Percentiles rank a stretch among this genome's conserved stretches.
These are phyloP conservation scores for Barbus barbus DNA, from an alignment of 2,113 vertebrate species.

Conservation along the genomic window DNA sequence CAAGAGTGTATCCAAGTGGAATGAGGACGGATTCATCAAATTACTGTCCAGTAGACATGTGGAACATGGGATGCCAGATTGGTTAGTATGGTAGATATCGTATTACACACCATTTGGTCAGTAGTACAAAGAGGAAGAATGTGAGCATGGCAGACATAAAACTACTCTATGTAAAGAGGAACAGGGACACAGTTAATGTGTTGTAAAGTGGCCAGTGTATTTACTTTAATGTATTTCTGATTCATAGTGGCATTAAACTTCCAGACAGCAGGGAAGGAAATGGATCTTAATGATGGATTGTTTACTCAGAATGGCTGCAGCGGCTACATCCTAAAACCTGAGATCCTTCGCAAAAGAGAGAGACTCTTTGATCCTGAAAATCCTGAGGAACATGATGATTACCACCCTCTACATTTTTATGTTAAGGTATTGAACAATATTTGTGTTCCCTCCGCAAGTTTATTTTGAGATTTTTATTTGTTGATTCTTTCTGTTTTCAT, in stretches of 20 bases:
- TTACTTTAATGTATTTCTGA: constrained; percentile 15
- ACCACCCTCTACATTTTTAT: constrained; percentile 72
- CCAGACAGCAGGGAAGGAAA: constrained; percentile 90
- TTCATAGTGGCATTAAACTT: constrained; percentile 90
- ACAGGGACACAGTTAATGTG: constrained; percentile 3
- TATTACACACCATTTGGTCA: not conserved
- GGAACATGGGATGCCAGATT: constrained; percentile 92
- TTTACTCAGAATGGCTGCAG: constrained; percentile 86
- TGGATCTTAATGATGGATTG: constrained; percentile 92
- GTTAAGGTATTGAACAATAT: constrained; percentile 78
- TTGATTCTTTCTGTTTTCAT: not conserved
- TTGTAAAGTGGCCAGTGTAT: constrained; percentile 8
- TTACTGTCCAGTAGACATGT: constrained; percentile 91
- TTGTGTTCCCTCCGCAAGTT: not conserved
- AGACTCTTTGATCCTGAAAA: constrained; percentile 81
- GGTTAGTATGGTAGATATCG: constrained; percentile 72
- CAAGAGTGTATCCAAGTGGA: constrained; percentile 88
- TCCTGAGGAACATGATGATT: constrained; percentile 67
- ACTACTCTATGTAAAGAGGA: not conserved
- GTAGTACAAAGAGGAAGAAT: not conserved
- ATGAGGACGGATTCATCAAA: constrained; percentile 94
- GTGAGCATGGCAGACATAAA: not conserved
- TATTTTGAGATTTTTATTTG: not conserved
- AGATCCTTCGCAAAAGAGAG: constrained; percentile 79
- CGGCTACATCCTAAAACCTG: constrained; percentile 89